Percentiles rank a stretch among this genome's conserved stretches.
Conservation (phyloP, 2,797 vertebrate species). For the Tiaroga cobitis region DNA sequence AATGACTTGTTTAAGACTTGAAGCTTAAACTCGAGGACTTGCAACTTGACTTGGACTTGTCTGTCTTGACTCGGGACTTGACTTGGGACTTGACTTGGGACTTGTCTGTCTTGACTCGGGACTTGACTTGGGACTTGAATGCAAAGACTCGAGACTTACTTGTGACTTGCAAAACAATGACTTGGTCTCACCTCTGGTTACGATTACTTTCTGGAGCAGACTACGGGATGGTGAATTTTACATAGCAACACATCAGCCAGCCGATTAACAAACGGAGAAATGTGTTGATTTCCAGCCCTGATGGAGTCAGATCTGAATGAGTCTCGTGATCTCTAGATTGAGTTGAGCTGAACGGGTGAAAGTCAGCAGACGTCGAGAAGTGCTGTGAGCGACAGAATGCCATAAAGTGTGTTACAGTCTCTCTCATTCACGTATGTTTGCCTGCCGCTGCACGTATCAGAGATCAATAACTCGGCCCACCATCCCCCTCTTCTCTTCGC, state of each 20-base stretch:
- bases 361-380: slow-evolving; percentile 47
- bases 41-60: too few relatives aligned
- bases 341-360: slow-evolving; percentile 19
- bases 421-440: slow-evolving; percentile 79
- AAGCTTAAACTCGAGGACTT: too few relatives aligned
- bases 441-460: slow-evolving; percentile 79
- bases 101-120: too few relatives aligned
- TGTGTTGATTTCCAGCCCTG: background rate
- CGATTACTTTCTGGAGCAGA: background rate
- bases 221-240: background rate
- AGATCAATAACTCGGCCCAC: slow-evolving; percentile 80
- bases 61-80: too few relatives aligned
- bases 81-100: too few relatives aligned
- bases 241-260: background rate
- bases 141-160: too few relatives aligned
- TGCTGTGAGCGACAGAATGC: slow-evolving; percentile 31
- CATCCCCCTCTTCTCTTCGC: slow-evolving; percentile 69
- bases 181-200: too few relatives aligned
- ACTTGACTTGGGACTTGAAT: too few relatives aligned
- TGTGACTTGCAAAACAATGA: too few relatives aligned
- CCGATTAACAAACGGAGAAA: background rate
- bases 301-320: slow-evolving; percentile 16
- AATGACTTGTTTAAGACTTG: too few relatives aligned
- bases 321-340: slow-evolving; percentile 46
- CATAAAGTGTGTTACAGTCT: slow-evolving; percentile 51